Percentiles rank a stretch among this genome's conserved stretches.
Evolutionary conservation across 2,797 vertebrate genomes (phyloP).

Genomic region (Semotilus atromaculatus): DNA sequence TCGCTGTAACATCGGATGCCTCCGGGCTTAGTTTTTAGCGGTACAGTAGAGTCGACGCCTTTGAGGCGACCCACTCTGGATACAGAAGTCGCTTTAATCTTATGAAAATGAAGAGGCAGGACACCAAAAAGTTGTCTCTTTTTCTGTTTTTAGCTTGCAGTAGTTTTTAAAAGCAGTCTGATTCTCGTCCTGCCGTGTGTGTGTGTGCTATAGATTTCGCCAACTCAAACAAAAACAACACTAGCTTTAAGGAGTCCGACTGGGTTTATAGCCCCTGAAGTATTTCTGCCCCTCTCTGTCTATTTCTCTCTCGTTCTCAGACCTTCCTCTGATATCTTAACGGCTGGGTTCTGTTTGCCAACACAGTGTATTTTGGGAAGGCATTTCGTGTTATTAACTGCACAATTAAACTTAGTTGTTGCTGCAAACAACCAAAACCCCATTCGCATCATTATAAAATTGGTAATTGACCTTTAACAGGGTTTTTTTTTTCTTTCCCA

Average conservation of each 20-base stretch:
- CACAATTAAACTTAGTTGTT: constrained; percentile 72
- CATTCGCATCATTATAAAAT: constrained; percentile 79
- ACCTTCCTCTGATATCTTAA: constrained; percentile 13
- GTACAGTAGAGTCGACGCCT: constrained; percentile 7
- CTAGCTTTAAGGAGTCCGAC: constrained; percentile 18
- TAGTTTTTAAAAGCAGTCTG: constrained; percentile 31
- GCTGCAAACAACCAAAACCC: constrained; percentile 77
- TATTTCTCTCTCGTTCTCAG: not conserved
- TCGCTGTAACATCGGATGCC: constrained; percentile 8
- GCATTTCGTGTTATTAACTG: constrained; percentile 56
- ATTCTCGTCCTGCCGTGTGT: not conserved
- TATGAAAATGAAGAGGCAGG: constrained; percentile 40
- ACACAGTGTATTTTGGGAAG: constrained; percentile 53
- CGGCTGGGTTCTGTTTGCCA: constrained; percentile 6
- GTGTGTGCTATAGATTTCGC: not conserved
- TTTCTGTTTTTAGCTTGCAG: constrained; percentile 51
- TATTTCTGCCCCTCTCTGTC: constrained; percentile 6
- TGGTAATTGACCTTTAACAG: constrained; percentile 82
- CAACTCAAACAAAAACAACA: constrained; percentile 36
- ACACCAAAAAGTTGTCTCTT: constrained; percentile 7
- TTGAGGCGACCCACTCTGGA: constrained; percentile 32
- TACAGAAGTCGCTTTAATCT: constrained; percentile 51
- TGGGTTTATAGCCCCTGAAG: not conserved
- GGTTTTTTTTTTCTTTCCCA: constrained; percentile 41
- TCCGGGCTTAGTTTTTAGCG: constrained; percentile 34